Evolutionary conservation across 2,797 vertebrate species (phyloP), one percentile per base, ranked within the genome.

Genomic region (Rhinella marina): DNA sequence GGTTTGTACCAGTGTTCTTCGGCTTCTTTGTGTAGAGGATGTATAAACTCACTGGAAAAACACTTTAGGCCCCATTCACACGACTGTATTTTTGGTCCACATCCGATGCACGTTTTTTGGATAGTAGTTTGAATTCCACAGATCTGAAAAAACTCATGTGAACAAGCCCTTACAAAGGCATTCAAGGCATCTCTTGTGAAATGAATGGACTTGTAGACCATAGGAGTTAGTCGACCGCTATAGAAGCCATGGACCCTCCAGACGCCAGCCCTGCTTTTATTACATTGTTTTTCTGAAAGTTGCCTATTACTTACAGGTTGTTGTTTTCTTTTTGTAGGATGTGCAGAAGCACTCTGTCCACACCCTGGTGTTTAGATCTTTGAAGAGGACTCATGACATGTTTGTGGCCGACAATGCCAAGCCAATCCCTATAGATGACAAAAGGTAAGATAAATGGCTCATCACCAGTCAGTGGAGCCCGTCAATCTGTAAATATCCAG

Each of bases 321-420:
- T 16, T 16, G 0, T 32, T 23, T 21, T 50, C 17, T 48, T 13
- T n/a, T 52, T 73, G 29, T 75, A 99, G 98, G 98, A 99, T 73
- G 98, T 99, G 23, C 98, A 99, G 41, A 99, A 99, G 89, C 98
- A 99, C 91, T 99, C 98, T n/a, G 98, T 99, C 88, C 98, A 99
- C 93, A 99, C 98, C 0, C 94, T 99, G 92, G 97, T 99, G 89
- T 99, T 99, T 95, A 97, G 98, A 54, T 99, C 98, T 29, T 94
- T 99, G 81, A 99, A 99, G 91, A 96, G 98, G 92, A 98, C 97
- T 1, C 98, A 99, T 92, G 98, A 99, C 81, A 99, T 99, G 98
- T 99, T 99, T 94, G 98, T 99, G 90, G 95, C 97, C 75, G 98
- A 99, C 91, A 98, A 99, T 83, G 97, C 97, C 48, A 99, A 99